Evolutionary conservation across 23 tunicate species (phyloP).

Genomic region (Diplosoma virens): DNA sequence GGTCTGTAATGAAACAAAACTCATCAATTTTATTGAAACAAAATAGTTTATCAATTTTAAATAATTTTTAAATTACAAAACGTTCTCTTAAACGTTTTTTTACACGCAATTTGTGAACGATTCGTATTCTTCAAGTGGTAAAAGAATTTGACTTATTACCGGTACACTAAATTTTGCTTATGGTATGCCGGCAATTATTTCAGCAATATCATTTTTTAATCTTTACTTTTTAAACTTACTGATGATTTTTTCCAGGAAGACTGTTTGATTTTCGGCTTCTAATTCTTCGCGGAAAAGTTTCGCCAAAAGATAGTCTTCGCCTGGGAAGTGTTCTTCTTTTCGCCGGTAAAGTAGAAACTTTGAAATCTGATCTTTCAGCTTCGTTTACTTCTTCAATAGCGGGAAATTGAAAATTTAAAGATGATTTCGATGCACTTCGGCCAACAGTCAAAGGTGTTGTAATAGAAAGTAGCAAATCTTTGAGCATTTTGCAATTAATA

Average conservation of each 20-base stretch:
- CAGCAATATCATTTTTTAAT: too few species aligned
- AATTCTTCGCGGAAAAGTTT: background rate
- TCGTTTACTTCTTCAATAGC: background rate
- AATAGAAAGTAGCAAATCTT: conserved; percentile 13
- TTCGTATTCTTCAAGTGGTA: too few species aligned
- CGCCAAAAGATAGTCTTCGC: conserved; percentile 2
- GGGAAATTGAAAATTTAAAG: background rate
- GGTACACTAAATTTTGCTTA: too few species aligned
- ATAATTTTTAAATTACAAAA: too few species aligned
- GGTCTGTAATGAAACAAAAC: too few species aligned
- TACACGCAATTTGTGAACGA: too few species aligned
- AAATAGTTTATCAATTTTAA: too few species aligned
- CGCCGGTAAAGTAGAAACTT: background rate
- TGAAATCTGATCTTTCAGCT: background rate
- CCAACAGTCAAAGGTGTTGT: background rate
- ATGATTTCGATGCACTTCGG: background rate
- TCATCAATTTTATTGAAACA: too few species aligned
- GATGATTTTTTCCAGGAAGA: background rate
- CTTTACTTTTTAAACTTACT: too few species aligned
- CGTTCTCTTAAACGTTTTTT: too few species aligned
- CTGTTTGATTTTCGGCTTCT: conserved; percentile 11
- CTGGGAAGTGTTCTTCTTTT: background rate
- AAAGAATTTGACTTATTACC: too few species aligned
- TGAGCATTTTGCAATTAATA: conserved; percentile 27
- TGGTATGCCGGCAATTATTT: too few species aligned